Conservation (phyloP, 2,888 invertebrate genomes). For the Drosophila ezoana region DNA sequence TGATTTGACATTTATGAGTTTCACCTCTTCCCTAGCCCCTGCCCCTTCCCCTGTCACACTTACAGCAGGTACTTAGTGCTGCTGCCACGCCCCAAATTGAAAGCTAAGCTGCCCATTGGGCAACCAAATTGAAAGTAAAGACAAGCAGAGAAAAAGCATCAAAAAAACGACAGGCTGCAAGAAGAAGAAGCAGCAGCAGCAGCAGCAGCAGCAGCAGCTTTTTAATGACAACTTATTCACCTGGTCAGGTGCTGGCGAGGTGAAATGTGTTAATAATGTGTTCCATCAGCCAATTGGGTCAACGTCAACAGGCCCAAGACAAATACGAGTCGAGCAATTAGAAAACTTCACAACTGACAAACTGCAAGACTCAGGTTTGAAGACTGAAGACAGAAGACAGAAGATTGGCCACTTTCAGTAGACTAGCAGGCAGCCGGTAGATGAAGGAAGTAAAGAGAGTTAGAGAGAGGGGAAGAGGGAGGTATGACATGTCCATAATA, state of each 20-base stretch:
- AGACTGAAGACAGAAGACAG: background rate
- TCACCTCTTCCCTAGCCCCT: background rate
- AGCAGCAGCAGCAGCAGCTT: conserved; percentile 17
- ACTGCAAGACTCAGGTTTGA: conserved; percentile 15
- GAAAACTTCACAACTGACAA: conserved; percentile 26
- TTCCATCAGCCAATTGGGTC: conserved; percentile 76
- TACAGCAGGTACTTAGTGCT: conserved; percentile 2
- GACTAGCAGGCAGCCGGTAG: conserved; percentile 1
- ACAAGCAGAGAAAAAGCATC: conserved; percentile 1
- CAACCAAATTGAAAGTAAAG: conserved; percentile 14
- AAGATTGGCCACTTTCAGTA: conserved; percentile 19
- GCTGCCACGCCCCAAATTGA: conserved; percentile 12
- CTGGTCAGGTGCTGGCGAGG: conserved; percentile 46
- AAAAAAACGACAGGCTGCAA: conserved; percentile 36
- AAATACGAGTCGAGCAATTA: conserved; percentile 57
- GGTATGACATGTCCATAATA: too few relatives aligned
- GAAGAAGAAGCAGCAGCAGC: conserved; percentile 8
- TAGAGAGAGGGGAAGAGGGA: background rate
- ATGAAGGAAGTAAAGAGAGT: background rate
- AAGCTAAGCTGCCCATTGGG: conserved; percentile 12
- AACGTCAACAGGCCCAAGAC: conserved; percentile 65
- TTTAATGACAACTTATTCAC: conserved; percentile 64
- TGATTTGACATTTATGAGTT: conserved; percentile 38
- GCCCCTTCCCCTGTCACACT: background rate
- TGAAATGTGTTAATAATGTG: conserved; percentile 78